A percentile compares a stretch with the other conserved stretches of the same genome.
Evolutionary conservation across 2,113 vertebrate species (phyloP).

Genomic region (Lathamus discolor): DNA sequence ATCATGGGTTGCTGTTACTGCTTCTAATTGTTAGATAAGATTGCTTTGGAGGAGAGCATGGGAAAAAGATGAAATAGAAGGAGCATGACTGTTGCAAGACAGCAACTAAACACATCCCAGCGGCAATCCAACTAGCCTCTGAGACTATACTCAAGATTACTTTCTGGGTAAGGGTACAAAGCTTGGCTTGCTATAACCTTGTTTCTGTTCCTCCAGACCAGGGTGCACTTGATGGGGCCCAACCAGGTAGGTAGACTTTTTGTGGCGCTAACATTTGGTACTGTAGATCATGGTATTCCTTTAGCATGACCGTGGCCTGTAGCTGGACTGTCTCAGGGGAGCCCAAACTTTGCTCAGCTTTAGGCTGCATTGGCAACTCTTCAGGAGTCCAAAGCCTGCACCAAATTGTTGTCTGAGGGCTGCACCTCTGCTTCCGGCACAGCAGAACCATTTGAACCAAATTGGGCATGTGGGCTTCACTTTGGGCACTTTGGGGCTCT

Average conservation of each 20-base stretch:
- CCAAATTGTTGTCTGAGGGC: not conserved
- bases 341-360: conserved; percentile 72
- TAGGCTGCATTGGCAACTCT: conserved; percentile 24
- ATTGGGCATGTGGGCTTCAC: not conserved
- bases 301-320: conserved; percentile 67
- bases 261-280: conserved; percentile 45
- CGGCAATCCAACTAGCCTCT: not conserved
- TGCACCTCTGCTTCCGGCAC: not conserved
- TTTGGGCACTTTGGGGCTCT: not conserved
- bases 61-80: not conserved
- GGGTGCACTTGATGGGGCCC: conserved; percentile 72
- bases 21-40: not conserved
- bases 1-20: not conserved
- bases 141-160: not conserved
- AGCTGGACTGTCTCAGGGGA: conserved; percentile 71
- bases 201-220: conserved; percentile 75
- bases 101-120: not conserved
- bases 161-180: not conserved
- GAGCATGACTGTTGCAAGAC: not conserved
- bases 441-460: conserved; percentile 8
- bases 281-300: conserved; percentile 58
- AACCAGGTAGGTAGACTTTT: conserved; percentile 70
- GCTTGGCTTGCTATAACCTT: conserved; percentile 46
- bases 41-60: not conserved
- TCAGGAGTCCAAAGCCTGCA: conserved; percentile 36